phyloP scores from a whole-genome alignment of 2,113 vertebrate genomes.

The Eonycteris spelaea region DNA sequence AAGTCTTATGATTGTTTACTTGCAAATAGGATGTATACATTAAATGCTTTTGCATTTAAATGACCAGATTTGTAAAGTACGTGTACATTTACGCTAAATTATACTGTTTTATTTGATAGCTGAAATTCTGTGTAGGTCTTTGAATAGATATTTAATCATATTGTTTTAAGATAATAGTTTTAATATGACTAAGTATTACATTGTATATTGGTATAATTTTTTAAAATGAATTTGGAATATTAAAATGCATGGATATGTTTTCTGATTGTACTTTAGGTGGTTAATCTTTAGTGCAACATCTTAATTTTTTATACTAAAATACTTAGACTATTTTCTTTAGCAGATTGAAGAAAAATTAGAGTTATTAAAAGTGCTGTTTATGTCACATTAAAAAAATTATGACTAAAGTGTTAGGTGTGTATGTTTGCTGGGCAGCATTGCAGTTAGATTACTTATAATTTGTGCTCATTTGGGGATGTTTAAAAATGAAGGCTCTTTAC shows the following conservation, averaged over 20 bases:
- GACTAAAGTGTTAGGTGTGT: background rate
- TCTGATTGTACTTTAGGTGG: background rate
- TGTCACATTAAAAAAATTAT: background rate
- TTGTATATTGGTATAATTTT: background rate
- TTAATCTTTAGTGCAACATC: background rate
- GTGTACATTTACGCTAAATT: background rate
- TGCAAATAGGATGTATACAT: background rate
- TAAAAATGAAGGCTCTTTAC: background rate
- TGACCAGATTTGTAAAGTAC: background rate
- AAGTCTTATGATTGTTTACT: background rate
- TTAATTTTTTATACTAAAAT: constrained; percentile 11
- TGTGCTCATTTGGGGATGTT: background rate
- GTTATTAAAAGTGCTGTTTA: background rate
- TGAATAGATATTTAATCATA: background rate
- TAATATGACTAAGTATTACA: background rate
- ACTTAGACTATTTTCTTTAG: background rate
- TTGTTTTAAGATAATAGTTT: constrained; percentile 25
- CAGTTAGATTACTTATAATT: background rate
- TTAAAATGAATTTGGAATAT: constrained; percentile 12
- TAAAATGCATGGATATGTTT: background rate
- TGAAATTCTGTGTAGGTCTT: constrained; percentile 2
- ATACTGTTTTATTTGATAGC: background rate
- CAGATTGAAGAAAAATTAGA: constrained; percentile 3
- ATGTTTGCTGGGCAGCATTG: background rate
- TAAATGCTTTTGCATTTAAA: constrained; percentile 33